Evolutionary conservation across 1,140 invertebrate genomes (phyloP).

Genomic region (Hydropsyche tenuis): DNA sequence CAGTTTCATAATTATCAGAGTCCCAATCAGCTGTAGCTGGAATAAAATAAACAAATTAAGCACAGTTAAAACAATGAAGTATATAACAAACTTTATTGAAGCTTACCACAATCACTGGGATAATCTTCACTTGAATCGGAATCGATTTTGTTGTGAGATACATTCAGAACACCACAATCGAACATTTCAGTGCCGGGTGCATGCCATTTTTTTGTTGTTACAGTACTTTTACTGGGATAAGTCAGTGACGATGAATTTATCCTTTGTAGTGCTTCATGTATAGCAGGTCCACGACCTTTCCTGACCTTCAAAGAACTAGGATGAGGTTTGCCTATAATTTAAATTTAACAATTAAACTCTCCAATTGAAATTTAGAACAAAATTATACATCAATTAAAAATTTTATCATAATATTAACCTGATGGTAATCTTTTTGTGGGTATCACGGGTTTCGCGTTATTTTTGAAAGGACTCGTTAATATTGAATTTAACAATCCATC

Average conservation of each 20-base stretch:
- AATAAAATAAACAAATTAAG: neutral
- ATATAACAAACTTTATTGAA: neutral
- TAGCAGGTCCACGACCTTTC: conserved; percentile 56
- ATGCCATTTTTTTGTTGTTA: conserved; percentile 54
- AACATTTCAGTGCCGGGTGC: conserved; percentile 59
- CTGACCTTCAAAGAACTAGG: conserved; percentile 13
- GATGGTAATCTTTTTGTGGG: conserved; percentile 53
- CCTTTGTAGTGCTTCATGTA: conserved; percentile 62
- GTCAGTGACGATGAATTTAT: conserved; percentile 52
- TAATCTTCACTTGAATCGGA: conserved; percentile 29
- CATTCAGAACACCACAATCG: conserved; percentile 55
- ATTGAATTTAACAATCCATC: conserved; percentile 15
- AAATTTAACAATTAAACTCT: neutral
- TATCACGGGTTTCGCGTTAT: conserved; percentile 29
- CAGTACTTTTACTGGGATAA: neutral
- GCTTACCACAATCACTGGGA: neutral
- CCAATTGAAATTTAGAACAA: neutral
- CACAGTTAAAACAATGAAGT: neutral
- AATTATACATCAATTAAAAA: neutral
- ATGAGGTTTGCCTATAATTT: conserved; percentile 40
- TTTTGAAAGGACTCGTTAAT: conserved; percentile 35
- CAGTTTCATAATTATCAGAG: conserved; percentile 48
- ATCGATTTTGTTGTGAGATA: conserved; percentile 34
- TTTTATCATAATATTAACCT: conserved; percentile 40
- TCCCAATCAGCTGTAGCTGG: conserved; percentile 53